These are phyloP conservation scores for Camelus bactrianus DNA, from an alignment of 2,113 vertebrate genomes.

Conservation along the genomic window DNA sequence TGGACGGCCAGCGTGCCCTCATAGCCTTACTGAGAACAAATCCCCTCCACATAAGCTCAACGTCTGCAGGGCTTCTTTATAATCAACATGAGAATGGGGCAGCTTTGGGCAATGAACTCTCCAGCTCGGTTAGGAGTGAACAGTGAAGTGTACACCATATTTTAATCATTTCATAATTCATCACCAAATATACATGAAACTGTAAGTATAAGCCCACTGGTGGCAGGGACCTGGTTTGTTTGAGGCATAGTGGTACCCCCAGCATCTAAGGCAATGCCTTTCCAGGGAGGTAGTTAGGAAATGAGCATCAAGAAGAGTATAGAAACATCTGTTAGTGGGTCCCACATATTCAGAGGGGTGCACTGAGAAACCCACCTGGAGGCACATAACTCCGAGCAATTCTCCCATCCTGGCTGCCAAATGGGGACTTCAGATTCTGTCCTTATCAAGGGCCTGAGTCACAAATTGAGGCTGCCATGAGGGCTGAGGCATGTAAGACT, in stretches of 20 bases:
- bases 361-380: not conserved
- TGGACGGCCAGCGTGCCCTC: not conserved
- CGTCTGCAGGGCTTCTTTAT: not conserved
- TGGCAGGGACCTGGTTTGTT: not conserved
- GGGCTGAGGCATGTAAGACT: not conserved
- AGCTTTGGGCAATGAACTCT: not conserved
- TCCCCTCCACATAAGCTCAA: not conserved
- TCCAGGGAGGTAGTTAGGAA: not conserved
- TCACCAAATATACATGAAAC: not conserved
- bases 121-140: not conserved
- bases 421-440: not conserved
- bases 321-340: not conserved
- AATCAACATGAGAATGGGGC: not conserved
- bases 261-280: not conserved
- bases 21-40: not conserved
- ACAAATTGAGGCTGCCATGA: not conserved
- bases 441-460: not conserved
- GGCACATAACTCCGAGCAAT: not conserved
- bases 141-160: not conserved
- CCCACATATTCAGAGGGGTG: not conserved
- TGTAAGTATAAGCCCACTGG: not conserved
- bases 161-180: not conserved
- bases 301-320: not conserved
- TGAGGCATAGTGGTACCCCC: not conserved
- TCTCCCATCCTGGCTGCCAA: not conserved